Evolutionary conservation across 2,888 invertebrate species (phyloP).

Genomic region (Caenorhabditis sp.): DNA sequence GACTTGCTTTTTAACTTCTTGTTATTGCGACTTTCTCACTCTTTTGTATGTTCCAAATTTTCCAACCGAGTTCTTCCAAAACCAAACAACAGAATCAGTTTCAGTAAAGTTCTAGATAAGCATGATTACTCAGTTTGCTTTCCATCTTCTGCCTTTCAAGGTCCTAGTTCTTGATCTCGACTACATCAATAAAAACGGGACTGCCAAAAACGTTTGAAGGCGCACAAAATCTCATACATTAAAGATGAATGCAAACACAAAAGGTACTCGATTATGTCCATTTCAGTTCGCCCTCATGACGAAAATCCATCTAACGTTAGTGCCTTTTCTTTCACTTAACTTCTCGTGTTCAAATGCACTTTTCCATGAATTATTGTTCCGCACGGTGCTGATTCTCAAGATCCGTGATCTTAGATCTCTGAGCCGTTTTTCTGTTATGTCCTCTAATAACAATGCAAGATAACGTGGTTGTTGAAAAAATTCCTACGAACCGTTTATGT

Average conservation of each 20-base stretch:
- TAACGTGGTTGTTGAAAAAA: no score
- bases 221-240: conserved; percentile 64
- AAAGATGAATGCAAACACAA: conserved; percentile 65
- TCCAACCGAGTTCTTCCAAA: neutral
- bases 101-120: neutral
- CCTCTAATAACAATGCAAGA: no score
- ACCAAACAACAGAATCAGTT: neutral
- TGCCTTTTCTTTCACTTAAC: conserved; percentile 1
- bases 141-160: conserved; percentile 22
- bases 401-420: no score
- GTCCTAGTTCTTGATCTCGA: neutral
- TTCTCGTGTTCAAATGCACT: conserved; percentile 34
- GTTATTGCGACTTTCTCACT: neutral
- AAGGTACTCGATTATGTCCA: conserved; percentile 66
- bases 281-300: conserved; percentile 63
- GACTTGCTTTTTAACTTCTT: neutral
- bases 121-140: conserved; percentile 1
- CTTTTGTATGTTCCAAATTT: conserved; percentile 11
- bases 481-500: no score
- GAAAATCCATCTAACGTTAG: conserved; percentile 52
- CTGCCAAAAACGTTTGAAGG: neutral
- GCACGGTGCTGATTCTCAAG: no score
- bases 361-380: conserved; percentile 28
- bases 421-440: no score
- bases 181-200: conserved; percentile 51